A percentile compares a stretch with the other conserved stretches of the same genome.
These are phyloP conservation scores for Meloe dianella DNA, from an alignment of 2,888 invertebrate species.

Conservation along the genomic window DNA sequence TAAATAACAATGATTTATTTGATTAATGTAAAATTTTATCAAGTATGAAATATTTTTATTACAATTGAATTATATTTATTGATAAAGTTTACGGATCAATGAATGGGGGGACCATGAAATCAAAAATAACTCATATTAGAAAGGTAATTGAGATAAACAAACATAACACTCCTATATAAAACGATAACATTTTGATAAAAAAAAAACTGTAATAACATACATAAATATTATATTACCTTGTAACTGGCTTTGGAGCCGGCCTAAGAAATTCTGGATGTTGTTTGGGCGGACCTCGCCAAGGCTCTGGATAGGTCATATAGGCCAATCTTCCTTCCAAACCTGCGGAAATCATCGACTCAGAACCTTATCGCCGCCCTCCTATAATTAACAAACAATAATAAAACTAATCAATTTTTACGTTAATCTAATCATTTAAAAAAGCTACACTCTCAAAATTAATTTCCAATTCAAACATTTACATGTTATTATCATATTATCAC, in stretches of 20 bases:
- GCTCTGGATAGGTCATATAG: slow-evolving; percentile 64
- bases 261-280: slow-evolving; percentile 69
- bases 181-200: neutral
- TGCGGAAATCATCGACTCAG: slow-evolving; percentile 71
- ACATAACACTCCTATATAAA: neutral
- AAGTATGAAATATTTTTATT: slow-evolving; percentile 9
- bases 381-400: slow-evolving; percentile 45
- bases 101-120: slow-evolving; percentile 5
- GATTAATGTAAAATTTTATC: slow-evolving; percentile 4
- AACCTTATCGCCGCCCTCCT: slow-evolving; percentile 55
- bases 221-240: slow-evolving; percentile 56
- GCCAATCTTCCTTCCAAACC: slow-evolving; percentile 69
- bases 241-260: slow-evolving; percentile 67
- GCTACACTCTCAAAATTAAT: neutral
- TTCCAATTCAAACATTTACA: neutral
- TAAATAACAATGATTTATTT: slow-evolving; percentile 6
- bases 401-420: slow-evolving; percentile 21
- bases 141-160: slow-evolving; percentile 15
- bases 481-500: neutral
- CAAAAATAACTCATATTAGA: slow-evolving; percentile 10
- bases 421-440: slow-evolving; percentile 5
- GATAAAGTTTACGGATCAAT: slow-evolving; percentile 4
- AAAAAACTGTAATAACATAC: slow-evolving; percentile 23
- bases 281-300: slow-evolving; percentile 64
- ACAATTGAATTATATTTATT: neutral